These are phyloP conservation scores for Electrophaes corylata DNA, from an alignment of 2,888 invertebrate genomes.

Conservation along the genomic window DNA sequence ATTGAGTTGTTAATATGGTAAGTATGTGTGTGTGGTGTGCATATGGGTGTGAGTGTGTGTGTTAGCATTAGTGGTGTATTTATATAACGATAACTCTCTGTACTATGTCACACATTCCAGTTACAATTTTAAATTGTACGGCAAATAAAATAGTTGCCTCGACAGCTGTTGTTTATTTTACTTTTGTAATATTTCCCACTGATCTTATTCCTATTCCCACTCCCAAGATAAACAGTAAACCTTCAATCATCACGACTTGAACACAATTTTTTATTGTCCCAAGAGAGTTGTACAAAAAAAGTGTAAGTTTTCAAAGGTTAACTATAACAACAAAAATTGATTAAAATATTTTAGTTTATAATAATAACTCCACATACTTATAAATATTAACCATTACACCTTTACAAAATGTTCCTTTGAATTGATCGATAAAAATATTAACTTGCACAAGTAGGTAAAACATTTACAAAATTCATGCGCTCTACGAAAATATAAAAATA, in stretches of 20 bases:
- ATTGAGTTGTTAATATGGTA: slow-evolving; percentile 32
- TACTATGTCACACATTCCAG: slow-evolving; percentile 37
- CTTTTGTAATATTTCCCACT: not conserved
- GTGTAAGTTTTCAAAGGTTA: too few relatives aligned
- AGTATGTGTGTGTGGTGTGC: slow-evolving; percentile 29
- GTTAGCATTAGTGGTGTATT: slow-evolving; percentile 43
- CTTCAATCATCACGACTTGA: too few relatives aligned
- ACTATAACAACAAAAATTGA: too few relatives aligned
- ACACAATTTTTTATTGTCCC: too few relatives aligned
- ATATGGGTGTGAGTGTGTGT: slow-evolving; percentile 31
- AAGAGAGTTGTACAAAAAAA: too few relatives aligned
- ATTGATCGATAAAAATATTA: too few relatives aligned
- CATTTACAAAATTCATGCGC: not conserved
- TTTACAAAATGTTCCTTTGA: too few relatives aligned
- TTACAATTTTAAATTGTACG: slow-evolving; percentile 44
- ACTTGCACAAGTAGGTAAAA: not conserved
- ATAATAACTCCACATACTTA: too few relatives aligned
- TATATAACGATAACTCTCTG: slow-evolving; percentile 54
- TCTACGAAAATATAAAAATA: slow-evolving; percentile 35
- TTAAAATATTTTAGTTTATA: too few relatives aligned
- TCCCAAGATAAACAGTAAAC: too few relatives aligned
- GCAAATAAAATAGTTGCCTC: slow-evolving; percentile 49
- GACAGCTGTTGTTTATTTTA: slow-evolving; percentile 26
- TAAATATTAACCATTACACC: too few relatives aligned
- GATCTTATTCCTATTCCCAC: too few relatives aligned